Evolutionary conservation across 1,140 invertebrate genomes (phyloP).

Genomic region (Drosophila parvula): DNA sequence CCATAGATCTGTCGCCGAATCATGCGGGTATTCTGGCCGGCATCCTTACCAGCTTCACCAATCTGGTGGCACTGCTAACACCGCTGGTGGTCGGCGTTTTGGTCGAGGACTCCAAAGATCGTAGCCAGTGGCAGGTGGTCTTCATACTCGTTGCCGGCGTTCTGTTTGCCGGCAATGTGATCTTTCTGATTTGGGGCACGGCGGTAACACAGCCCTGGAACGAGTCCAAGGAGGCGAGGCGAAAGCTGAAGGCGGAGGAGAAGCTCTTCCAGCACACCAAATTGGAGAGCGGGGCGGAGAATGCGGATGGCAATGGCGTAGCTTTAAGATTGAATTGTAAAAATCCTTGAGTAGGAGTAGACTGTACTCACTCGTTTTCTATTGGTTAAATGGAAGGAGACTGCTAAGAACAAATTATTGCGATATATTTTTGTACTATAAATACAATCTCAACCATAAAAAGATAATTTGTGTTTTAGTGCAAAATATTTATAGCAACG

Average conservation of each 20-base stretch:
- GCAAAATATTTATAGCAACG: not conserved
- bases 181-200: conserved; percentile 88
- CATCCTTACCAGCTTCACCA: conserved; percentile 90
- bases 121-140: conserved; percentile 88
- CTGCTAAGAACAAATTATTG: conserved; percentile 23
- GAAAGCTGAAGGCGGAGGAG: conserved; percentile 33
- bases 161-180: conserved; percentile 88
- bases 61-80: conserved; percentile 88
- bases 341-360: conserved; percentile 34
- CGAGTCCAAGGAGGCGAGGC: conserved; percentile 49
- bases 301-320: conserved; percentile 16
- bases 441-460: conserved; percentile 16
- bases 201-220: conserved; percentile 88
- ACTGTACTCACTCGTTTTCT: conserved; percentile 18
- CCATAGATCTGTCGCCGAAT: conserved; percentile 91
- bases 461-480: not conserved
- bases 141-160: conserved; percentile 89
- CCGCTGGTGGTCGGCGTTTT: conserved; percentile 88
- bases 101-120: conserved; percentile 86
- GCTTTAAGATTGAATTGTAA: conserved; percentile 40
- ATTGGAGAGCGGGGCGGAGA: conserved; percentile 34
- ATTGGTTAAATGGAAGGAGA: conserved; percentile 8
- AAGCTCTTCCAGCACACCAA: conserved; percentile 52
- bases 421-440: conserved; percentile 21
- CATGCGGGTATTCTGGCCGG: conserved; percentile 89